phyloP scores from a whole-genome alignment of 1,140 invertebrate species.

The Tenebrio molitor region DNA sequence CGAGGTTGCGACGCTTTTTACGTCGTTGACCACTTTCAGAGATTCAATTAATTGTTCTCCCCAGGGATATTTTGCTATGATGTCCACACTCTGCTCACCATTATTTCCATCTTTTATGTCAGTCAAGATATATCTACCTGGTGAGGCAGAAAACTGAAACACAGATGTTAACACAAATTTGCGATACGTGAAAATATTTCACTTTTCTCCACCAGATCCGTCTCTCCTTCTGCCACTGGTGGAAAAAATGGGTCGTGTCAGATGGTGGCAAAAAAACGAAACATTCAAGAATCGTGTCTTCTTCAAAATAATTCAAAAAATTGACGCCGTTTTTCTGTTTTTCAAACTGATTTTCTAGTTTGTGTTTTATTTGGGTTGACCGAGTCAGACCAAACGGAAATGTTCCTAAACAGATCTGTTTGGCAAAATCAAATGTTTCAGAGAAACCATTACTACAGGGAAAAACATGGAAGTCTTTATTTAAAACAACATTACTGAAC shows the following conservation, averaged over 20 bases:
- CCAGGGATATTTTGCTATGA: slow-evolving; percentile 70
- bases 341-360: slow-evolving; percentile 45
- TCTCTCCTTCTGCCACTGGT: slow-evolving; percentile 79
- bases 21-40: slow-evolving; percentile 39
- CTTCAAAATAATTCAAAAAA: slow-evolving; percentile 52
- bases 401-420: slow-evolving; percentile 59
- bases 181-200: slow-evolving; percentile 57
- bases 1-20: slow-evolving; percentile 28
- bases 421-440: slow-evolving; percentile 64
- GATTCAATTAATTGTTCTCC: slow-evolving; percentile 65
- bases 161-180: neutral
- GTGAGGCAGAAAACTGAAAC: slow-evolving; percentile 76
- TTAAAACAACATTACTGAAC: slow-evolving; percentile 70
- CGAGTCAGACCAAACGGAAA: slow-evolving; percentile 72
- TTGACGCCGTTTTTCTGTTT: slow-evolving; percentile 10
- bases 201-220: slow-evolving; percentile 86
- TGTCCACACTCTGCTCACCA: slow-evolving; percentile 66
- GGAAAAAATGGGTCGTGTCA: slow-evolving; percentile 72
- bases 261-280: slow-evolving; percentile 63
- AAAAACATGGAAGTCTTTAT: slow-evolving; percentile 70
- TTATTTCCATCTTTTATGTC: slow-evolving; percentile 68
- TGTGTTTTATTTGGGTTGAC: slow-evolving; percentile 64
- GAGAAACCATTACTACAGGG: slow-evolving; percentile 60
- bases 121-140: slow-evolving; percentile 73
- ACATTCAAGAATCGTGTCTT: slow-evolving; percentile 59